Base-by-base conservation (phyloP, 2,888 invertebrate species). In the Pyralis farinalis region DNA sequence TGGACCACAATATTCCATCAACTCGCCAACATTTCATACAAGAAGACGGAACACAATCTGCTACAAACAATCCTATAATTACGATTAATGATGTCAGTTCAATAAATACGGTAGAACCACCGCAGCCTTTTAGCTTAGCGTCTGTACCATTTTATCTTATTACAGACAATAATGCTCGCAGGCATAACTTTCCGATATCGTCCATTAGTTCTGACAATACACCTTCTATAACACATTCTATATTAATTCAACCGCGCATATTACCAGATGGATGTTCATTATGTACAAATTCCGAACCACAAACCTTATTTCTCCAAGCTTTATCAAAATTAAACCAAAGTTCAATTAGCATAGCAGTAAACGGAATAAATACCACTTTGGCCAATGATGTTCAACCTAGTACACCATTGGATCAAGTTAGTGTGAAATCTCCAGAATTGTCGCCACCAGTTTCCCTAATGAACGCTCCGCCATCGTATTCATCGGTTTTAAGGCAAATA, bases 381-480 rank as follows among this genome's bases (percentile, higher is more conserved):
- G 16, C 4, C 4, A 16, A 16, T 16, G 16, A 16, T 16, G 16
- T 16, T 3, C 16, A 3, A 4, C 16, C 3, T 16, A 16, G 4
- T 16, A 36, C 28, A n/a, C 67, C 21, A 6, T 22, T 29, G 7
- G 37, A 37, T 12, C 12, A 10, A 25, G 40, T 36, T 20, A 38
- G 36, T 20, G 40, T 47, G 6, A 51, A 52, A 30, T 55, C 63
- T 10, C 57, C 62, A 8, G 78, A 81, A 29, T 37, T 77, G 21
- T 63, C 75, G 0, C 71, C 87, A 4, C 87, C 87, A 1, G 71
- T 76, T 47, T 87, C 87, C 0, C 57, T 86, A n/a, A 53, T 65
- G 0, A 84, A 71, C 44, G 87, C 87, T 5, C 87, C 87, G 1
- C 87, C 87, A 0, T 84, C 86, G 0, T 88, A 87, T 55, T 83